Percentiles rank a stretch among this genome's conserved stretches.
Evolutionary conservation across 2,888 invertebrate species (phyloP).

Genomic region (Uloborus plumipes): DNA sequence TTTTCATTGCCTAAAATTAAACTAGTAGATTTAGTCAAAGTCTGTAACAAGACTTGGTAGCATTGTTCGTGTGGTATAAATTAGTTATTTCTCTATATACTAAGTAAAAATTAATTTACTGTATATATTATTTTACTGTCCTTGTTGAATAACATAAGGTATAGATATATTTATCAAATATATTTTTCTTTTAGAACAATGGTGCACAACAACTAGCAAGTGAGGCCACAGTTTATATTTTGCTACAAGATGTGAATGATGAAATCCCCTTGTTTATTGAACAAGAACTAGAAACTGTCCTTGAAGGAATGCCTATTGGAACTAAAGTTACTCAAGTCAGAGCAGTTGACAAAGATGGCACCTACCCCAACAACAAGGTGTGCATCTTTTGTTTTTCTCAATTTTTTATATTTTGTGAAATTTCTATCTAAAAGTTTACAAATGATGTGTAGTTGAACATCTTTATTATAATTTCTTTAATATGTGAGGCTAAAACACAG

Average conservation of each 20-base stretch:
- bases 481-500: too few relatives aligned
- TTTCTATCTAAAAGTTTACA: too few relatives aligned
- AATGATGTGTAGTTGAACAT: too few relatives aligned
- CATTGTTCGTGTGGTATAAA: too few relatives aligned
- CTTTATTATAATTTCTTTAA: too few relatives aligned
- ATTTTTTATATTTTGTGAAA: too few relatives aligned
- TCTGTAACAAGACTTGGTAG: too few relatives aligned
- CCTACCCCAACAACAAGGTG: constrained; percentile 91
- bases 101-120: background rate
- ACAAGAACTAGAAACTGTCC: constrained; percentile 93
- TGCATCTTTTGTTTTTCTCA: background rate
- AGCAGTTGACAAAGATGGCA: constrained; percentile 95
- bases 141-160: too few relatives aligned
- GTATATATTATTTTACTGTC: background rate
- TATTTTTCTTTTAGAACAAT: constrained; percentile 78
- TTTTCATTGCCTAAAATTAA: too few relatives aligned
- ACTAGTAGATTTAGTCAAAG: too few relatives aligned
- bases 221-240: constrained; percentile 92
- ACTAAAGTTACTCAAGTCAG: constrained; percentile 96
- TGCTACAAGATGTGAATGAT: constrained; percentile 95
- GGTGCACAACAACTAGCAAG: constrained; percentile 95
- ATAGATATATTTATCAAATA: background rate
- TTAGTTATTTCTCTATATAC: background rate
- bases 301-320: constrained; percentile 94
- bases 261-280: constrained; percentile 96